Evolutionary conservation across 2,113 vertebrate species (phyloP).

Genomic region (Grammomys dolichurus): DNA sequence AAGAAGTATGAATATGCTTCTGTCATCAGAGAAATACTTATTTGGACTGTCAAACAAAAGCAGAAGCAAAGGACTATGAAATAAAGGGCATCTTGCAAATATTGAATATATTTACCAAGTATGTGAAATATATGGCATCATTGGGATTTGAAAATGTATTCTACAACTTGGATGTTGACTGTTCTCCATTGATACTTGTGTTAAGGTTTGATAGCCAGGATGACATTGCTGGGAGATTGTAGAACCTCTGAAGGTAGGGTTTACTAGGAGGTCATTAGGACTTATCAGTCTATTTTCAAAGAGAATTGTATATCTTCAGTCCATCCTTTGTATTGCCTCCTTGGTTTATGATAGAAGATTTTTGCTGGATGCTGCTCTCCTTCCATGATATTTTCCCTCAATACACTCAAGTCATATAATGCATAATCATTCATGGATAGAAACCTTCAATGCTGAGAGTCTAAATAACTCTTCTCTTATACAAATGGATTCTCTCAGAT

Average conservation of each 20-base stretch:
- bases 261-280: background rate
- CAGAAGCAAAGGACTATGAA: background rate
- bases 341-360: too few relatives aligned
- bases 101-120: background rate
- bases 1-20: background rate
- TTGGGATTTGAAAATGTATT: background rate
- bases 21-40: background rate
- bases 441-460: background rate
- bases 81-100: background rate
- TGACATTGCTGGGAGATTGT: background rate
- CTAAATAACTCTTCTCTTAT: background rate
- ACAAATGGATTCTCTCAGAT: background rate
- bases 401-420: fast-evolving
- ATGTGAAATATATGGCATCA: background rate
- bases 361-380: background rate
- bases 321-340: background rate
- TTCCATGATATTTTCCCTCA: background rate
- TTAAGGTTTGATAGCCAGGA: background rate
- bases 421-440: too few relatives aligned
- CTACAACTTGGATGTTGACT: background rate
- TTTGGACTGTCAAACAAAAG: background rate
- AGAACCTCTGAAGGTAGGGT: background rate
- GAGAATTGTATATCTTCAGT: too few relatives aligned
- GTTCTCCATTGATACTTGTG: too few relatives aligned
- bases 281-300: background rate